Percentiles rank a stretch among this genome's conserved stretches.
These are phyloP conservation scores for Notocelia uddmanniana DNA, from an alignment of 2,888 invertebrate genomes.

Conservation along the genomic window DNA sequence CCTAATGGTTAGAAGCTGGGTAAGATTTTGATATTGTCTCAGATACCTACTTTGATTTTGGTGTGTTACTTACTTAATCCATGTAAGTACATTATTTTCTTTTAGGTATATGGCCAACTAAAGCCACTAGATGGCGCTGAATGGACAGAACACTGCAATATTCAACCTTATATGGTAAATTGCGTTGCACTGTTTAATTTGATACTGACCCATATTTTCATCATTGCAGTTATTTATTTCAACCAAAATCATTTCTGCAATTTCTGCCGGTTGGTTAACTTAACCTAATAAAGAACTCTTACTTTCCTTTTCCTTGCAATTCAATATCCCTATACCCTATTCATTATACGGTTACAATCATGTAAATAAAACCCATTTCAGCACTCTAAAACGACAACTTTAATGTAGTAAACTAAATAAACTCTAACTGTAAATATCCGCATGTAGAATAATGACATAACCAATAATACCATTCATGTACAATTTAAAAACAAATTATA, in stretches of 20 bases:
- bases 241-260: neutral
- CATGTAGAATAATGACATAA: too few relatives aligned
- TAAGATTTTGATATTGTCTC: constrained; percentile 8
- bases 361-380: too few relatives aligned
- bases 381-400: too few relatives aligned
- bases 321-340: neutral
- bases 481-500: too few relatives aligned
- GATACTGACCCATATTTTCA: neutral
- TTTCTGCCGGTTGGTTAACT: neutral
- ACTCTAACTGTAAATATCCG: too few relatives aligned
- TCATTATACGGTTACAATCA: too few relatives aligned
- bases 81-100: neutral
- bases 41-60: too few relatives aligned
- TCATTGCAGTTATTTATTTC: neutral
- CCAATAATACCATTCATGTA: too few relatives aligned
- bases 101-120: constrained; percentile 27
- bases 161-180: constrained; percentile 33
- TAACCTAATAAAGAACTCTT: neutral
- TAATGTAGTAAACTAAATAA: too few relatives aligned
- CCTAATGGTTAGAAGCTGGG: neutral
- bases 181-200: neutral
- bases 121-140: constrained; percentile 8
- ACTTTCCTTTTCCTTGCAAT: neutral
- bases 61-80: too few relatives aligned
- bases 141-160: constrained; percentile 52